These are phyloP conservation scores for Drosophila tropicalis DNA, from an alignment of 1,140 invertebrate species.

Conservation along the genomic window DNA sequence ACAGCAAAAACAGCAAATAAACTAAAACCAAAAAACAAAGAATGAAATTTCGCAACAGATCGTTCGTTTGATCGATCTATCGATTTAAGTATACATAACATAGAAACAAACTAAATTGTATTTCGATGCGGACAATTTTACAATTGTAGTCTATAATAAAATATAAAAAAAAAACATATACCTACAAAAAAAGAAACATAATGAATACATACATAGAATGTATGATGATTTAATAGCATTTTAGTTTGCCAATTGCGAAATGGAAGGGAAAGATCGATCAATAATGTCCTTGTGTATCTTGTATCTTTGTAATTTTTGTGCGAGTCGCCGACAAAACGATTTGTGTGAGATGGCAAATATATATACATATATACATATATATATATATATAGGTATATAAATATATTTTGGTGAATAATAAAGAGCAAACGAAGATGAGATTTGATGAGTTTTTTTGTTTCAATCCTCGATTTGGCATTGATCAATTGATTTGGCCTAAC, in stretches of 20 bases:
- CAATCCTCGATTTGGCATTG: conserved; percentile 22
- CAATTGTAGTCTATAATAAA: conserved; percentile 68
- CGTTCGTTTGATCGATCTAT: conserved; percentile 32
- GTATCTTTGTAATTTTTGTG: conserved; percentile 62
- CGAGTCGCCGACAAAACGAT: conserved; percentile 41
- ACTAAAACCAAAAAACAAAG: conserved; percentile 4
- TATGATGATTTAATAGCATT: conserved; percentile 54
- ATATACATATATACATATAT: too few species aligned
- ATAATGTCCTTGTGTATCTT: conserved; percentile 45
- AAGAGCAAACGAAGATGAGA: conserved; percentile 71
- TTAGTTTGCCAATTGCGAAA: conserved; percentile 71
- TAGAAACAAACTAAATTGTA: conserved; percentile 40
- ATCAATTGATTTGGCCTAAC: neutral
- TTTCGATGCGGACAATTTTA: conserved; percentile 76
- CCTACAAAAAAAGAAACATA: conserved; percentile 8
- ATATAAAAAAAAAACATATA: conserved; percentile 36
- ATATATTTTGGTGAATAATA: conserved; percentile 76
- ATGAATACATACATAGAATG: conserved; percentile 22
- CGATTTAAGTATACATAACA: conserved; percentile 28
- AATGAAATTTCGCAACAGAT: conserved; percentile 25
- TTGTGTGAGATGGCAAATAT: conserved; percentile 60
- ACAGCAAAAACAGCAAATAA: conserved; percentile 32
- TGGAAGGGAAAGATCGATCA: conserved; percentile 13
- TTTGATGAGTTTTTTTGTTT: conserved; percentile 3
- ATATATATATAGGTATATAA: conserved; percentile 50